Conservation (phyloP, 2,797 vertebrate genomes). For the Rachycentron canadum region DNA sequence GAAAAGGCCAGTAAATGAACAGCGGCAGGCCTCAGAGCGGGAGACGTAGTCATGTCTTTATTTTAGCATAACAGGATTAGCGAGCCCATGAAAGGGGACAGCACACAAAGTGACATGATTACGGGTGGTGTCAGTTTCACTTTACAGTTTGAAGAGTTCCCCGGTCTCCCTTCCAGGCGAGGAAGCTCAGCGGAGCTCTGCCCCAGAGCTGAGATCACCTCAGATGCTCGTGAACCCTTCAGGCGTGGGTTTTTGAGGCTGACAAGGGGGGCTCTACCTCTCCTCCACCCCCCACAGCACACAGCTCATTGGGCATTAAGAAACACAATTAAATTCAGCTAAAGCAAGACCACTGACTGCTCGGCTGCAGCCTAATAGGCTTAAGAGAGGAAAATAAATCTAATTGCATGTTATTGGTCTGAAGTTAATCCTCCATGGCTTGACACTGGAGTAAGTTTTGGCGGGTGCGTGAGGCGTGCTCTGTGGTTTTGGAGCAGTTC, state of each 20-base stretch:
- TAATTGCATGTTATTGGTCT: constrained; percentile 87
- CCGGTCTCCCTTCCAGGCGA: constrained; percentile 62
- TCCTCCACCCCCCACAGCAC: constrained; percentile 64
- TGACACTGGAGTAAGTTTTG: constrained; percentile 69
- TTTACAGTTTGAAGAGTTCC: constrained; percentile 78
- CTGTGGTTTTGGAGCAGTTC: constrained; percentile 41
- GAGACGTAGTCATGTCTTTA: constrained; percentile 88
- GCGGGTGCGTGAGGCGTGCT: constrained; percentile 34
- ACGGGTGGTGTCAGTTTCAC: constrained; percentile 85
- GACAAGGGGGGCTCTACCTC: constrained; percentile 62
- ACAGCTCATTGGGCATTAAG: constrained; percentile 84
- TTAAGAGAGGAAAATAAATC: constrained; percentile 83
- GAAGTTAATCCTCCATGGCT: constrained; percentile 77
- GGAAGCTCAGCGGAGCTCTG: constrained; percentile 67
- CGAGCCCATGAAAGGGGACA: constrained; percentile 81
- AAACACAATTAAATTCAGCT: constrained; percentile 92
- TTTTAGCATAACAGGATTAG: constrained; percentile 93
- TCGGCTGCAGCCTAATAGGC: constrained; percentile 77
- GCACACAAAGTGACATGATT: constrained; percentile 84
- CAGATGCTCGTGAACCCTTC: constrained; percentile 71
- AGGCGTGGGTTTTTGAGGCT: constrained; percentile 45
- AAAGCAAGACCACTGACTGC: constrained; percentile 80
- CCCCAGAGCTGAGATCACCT: constrained; percentile 73
- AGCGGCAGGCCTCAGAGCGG: constrained; percentile 68
- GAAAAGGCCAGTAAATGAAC: constrained; percentile 78